Base-by-base conservation (phyloP, 53 echinoderm and acorn worm species). In the Mesocentrotus franciscanus region DNA sequence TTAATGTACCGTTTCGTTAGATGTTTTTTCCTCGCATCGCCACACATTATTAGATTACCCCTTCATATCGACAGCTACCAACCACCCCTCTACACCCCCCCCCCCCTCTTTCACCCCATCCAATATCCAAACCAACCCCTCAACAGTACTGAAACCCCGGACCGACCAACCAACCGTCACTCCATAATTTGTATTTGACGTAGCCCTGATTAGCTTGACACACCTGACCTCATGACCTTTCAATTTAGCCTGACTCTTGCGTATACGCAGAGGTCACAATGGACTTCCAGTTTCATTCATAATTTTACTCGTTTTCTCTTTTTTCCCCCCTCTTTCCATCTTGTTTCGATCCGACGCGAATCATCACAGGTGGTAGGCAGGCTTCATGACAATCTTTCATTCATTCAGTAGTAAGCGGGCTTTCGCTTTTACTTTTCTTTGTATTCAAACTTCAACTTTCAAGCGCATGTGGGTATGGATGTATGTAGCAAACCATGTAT, bases 241-340 rank as follows among this genome's bases (percentile, higher is more conserved):
- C 72, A 61, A 87, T 85, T 85, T 85, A 68, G 66, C 66, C 49
- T 16, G 64, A 49, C 95, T 85, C 95, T 59, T 61, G 39, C 78
- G n/a, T 35, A 81, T 85, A 64, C 29, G 42, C 57, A 56, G 76
- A 34, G 95, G 95, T 94, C 95, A 94, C 95, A 55, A 42, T 55
- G 85, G 87, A 94, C 95, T 94, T 87, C 81, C 95, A 94, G 39
- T 94, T 94, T 70, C 95, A 94, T 94, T 94, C 95, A 94, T 61
- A 93, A 93, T 93, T 93, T 93, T 93, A 20, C 79, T 56, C 56
- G 66, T 71, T 56, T 92, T 92, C 79, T 60, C 93, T 56, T 61
- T 93, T 93, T 93, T 81, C 34, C 34, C 60, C 26, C 30, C 15
- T n/a, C 30, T 58, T 61, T 49, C 24, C 11, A 30, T 9, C 33